Evolutionary conservation across 2,113 vertebrate species (phyloP), one percentile per base, ranked within the genome.

Genomic region (human): DNA sequence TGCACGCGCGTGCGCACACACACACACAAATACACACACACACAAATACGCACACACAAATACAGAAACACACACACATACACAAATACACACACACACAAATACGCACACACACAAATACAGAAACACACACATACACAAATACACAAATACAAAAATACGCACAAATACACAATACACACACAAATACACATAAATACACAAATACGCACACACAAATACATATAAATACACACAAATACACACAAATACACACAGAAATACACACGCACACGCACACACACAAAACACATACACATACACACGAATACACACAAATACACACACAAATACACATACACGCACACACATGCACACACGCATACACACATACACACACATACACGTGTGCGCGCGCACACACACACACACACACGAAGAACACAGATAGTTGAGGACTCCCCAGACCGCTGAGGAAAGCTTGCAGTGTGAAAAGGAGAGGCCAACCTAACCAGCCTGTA

Each of bases 301-400:
- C 6, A 0, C 2, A 32, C 3, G 40, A 40, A 40, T 40, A 40
- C 20, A n/a, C n/a, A 10, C 20, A 38, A 8, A 10, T 86, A 8
- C 5, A 3, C 2, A 12, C 10, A 10, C 20, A 38, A 8, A 10
- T 86, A 8, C 5, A 3, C 2, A 4, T 2, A 8, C 4, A 0
- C 1, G 25, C 14, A 12, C 3, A 8, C 6, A 0, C 2, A 32
- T 14, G 8, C 7, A 10, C 20, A 38, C 17, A 8, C 86, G 8
- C 10, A 10, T 20, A 38, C 17, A 14, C 90, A 8, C 6, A 4
- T 3, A 8, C 4, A 0, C 2, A 32, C 14, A 12, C 10, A 0
- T 3, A 30, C 35, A 6, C 27, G 52, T 12, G 13, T 13, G 6
- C 4, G 3, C 14, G 6, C 27, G 23, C 7, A 6, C 16, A 35